Evolutionary conservation across 2,888 invertebrate genomes (phyloP), one percentile per base, ranked within the genome.

Genomic region (Cinara cedri): DNA sequence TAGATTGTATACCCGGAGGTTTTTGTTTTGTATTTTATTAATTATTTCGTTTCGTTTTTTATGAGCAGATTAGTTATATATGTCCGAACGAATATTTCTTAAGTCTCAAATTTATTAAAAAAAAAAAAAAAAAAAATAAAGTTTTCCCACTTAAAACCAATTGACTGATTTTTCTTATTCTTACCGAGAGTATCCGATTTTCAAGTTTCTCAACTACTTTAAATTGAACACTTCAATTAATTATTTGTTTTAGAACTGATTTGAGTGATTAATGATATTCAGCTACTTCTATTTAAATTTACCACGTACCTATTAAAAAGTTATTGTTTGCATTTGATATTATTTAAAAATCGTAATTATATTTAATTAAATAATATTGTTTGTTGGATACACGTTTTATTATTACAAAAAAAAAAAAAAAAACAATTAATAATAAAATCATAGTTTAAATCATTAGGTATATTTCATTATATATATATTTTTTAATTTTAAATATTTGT

Each of bases 51-150:
- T 72, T n/a, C 8, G 9, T n/a, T 24, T 24, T 24, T 60, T 34
- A 34, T 46, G 46, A 24, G 68, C 13, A 49, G 16, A 57, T 72
- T 42, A 44, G 44, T 57, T 24, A 72, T 21, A 44, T 19, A 49
- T 24, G 72, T 57, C 57, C 46, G 24, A 72, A 46, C n/a, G 26
- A 26, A 68, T 26, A 34, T 68, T 51, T 51, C 13, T 34, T 21
- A 26, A 26, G 19, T 51, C 11, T 9, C 9, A 26, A 51, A 68
- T 26, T 51, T 26, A 51, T 51, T 24, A 65, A 21, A 44, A 46
- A 65, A 65, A 65, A 44, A 44, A 44, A 21, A 65, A 21, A 44
- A 46, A 65, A 65, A 65, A 44, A 44, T 65, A 21, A 21, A 16
- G 16, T 62, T 62, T 62, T 34, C 34, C 34, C 16, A 62, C n/a